Evolutionary conservation across 2,113 vertebrate genomes (phyloP).

Genomic region (Arothron firmamentum): DNA sequence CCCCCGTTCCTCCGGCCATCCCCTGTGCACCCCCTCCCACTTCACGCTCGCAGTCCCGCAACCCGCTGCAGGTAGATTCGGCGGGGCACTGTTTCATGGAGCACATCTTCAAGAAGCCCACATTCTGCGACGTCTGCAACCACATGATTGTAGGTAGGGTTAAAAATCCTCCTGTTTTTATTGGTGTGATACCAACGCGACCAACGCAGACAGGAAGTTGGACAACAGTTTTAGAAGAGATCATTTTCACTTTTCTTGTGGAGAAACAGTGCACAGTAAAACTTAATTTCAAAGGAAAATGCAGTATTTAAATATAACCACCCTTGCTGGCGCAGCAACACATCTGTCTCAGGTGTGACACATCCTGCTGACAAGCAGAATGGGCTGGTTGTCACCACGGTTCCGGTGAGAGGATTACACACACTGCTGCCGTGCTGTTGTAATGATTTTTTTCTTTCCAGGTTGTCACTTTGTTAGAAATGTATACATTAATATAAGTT

Average conservation of each 20-base stretch:
- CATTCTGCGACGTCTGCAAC: conserved; percentile 97
- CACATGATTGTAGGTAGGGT: conserved; percentile 98
- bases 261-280: too few relatives aligned
- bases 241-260: too few relatives aligned
- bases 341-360: neutral
- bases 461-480: neutral
- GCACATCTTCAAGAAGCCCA: conserved; percentile 98
- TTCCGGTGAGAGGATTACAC: too few relatives aligned
- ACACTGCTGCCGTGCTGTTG: too few relatives aligned
- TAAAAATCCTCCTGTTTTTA: conserved; percentile 15
- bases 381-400: too few relatives aligned
- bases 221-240: neutral
- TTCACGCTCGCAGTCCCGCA: conserved; percentile 78
- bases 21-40: conserved; percentile 75
- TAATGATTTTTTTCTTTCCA: neutral
- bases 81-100: conserved; percentile 91
- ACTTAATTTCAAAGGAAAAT: neutral
- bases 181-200: neutral
- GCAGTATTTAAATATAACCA: neutral
- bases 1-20: conserved; percentile 67
- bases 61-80: conserved; percentile 74
- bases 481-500: too few relatives aligned
- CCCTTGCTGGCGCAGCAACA: neutral
- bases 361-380: neutral
- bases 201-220: neutral